Base-by-base conservation (phyloP, 2,888 invertebrate species). In the Drosophila algonquin region DNA sequence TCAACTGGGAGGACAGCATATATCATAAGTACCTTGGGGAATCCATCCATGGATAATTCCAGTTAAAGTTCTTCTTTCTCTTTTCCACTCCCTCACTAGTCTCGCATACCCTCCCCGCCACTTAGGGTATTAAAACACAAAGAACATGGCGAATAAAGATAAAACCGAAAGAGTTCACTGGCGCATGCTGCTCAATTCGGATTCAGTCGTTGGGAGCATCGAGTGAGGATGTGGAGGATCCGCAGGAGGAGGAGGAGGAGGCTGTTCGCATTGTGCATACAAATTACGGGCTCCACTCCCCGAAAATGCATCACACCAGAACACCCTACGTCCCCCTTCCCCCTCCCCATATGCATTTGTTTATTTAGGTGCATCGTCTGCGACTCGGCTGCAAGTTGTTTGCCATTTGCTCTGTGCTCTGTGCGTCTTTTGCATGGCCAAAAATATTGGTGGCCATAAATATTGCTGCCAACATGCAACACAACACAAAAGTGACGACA, bases 371-470 rank as follows among this genome's bases (percentile, higher is more conserved):
- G 75, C 69, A 55, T 58, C 61, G 65, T 59, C 52, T 59, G 73
- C 45, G 58, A 62, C 55, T 58, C 40, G 14, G 60, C 56, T 61
- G 70, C 75, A 56, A 74, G 77, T 77, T 79, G 88, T 71, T 85
- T 88, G 83, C 81, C 80, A 88, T 88, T 88, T 78, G 80, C 75
- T 76, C 71, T 75, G 76, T 75, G 76, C 69, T 62, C 54, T 73
- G 50, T 58, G 55, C 58, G 55, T 62, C 21, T 57, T 30, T 53
- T 69, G 52, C 69, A 55, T 56, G n/a, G 50, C 45, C 58, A 72
- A 82, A 83, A 88, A 84, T 84, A 84, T 86, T 88, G 83, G 71
- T 75, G 63, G 62, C 81, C 75, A 84, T 83, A 83, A 85, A 83
- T 88, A 85, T 67, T 67, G 6, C 40, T 78, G 76, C 76, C 64